Percentiles rank a stretch among this genome's conserved stretches.
Evolutionary conservation across 2,113 vertebrate species (phyloP).

Genomic region (Trichomycterus rosablanca): DNA sequence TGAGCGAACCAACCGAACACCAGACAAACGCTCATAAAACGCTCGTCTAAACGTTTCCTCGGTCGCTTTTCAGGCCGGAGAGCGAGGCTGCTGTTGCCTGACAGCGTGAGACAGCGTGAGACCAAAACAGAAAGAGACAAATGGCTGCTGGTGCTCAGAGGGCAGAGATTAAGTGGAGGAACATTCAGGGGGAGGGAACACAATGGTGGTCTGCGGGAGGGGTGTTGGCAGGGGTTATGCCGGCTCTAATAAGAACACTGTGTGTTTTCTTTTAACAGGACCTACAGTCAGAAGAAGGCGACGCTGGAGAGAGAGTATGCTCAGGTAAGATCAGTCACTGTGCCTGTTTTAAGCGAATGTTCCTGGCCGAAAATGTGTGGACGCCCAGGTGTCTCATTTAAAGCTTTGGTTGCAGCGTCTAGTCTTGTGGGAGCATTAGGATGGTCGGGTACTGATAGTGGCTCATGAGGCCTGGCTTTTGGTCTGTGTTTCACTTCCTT

Average conservation of each 20-base stretch:
- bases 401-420: too few species aligned
- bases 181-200: conserved; percentile 1
- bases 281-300: conserved; percentile 95
- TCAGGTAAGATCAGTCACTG: conserved; percentile 86
- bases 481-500: too few species aligned
- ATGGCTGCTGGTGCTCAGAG: too few species aligned
- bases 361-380: conserved; percentile 32
- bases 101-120: background rate
- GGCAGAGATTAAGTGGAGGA: conserved; percentile 9
- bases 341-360: too few species aligned
- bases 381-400: too few species aligned
- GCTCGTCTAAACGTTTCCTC: background rate
- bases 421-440: too few species aligned
- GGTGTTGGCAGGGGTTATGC: too few species aligned
- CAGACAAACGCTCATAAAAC: conserved; percentile 1
- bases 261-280: conserved; percentile 66
- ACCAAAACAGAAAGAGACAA: too few species aligned
- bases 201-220: background rate
- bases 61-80: background rate
- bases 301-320: conserved; percentile 94
- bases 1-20: background rate
- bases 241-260: conserved; percentile 1
- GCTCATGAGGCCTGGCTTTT: too few species aligned
- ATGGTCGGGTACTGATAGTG: too few species aligned
- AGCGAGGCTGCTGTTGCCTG: background rate